Base-by-base conservation (phyloP, 1,140 invertebrate genomes). In the Dreissena polymorpha region DNA sequence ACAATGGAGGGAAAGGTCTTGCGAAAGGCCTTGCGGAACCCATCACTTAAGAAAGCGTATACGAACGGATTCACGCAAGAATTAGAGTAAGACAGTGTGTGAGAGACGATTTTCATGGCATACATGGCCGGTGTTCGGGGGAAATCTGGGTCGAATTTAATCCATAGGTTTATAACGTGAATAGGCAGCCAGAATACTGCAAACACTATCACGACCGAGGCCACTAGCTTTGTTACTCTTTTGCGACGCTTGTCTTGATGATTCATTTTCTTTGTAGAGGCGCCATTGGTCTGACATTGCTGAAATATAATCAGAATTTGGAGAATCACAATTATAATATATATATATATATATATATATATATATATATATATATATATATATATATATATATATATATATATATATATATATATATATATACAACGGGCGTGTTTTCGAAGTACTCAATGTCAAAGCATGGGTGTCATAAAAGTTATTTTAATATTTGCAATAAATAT, bases 171-270 rank as follows among this genome's bases (percentile, higher is more conserved):
- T 72, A 91, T 89, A 12, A 94, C 88, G 94, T 98, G 98, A 90
- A 99, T 97, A 1, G 98, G 98, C 86, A 96, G 95, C 98, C 98
- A 99, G 93, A 97, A 98, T 57, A 97, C 94, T 10, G 97, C 97
- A 91, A 99, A 99, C 23, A 98, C 97, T 21, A 97, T 95, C 0
- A 99, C 97, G 18, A 99, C 97, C 14, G 97, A 96, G 55, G 98
- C 95, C 12, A 99, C 97, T 95, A 99, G 96, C 79, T 97, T 94
- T 2, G 98, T 99, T 0, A 98, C 98, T 83, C 97, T 95, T 91
- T 96, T 96, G 10, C 63, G 63, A 64, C 63, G 39, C 49, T 39
- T 29, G n/a, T 29, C 25, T 29, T 27, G 39, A 14, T 23, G 21
- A 49, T 29, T 23, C 39, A 39, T 39, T 39, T 39, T 39, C 39